Conservation (phyloP, 1,140 invertebrate species). For the Tetraneura akinire region DNA sequence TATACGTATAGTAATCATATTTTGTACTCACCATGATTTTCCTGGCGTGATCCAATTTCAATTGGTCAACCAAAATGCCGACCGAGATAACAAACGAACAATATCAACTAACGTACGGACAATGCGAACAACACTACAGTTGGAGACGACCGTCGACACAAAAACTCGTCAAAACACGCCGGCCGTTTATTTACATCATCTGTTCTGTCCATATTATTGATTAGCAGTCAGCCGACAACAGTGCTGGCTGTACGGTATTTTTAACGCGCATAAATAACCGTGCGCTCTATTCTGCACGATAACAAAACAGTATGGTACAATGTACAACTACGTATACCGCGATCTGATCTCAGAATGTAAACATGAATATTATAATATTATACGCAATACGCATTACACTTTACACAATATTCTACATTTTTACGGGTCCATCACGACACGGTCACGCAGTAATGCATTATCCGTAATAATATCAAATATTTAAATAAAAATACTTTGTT, state of each 20-base stretch:
- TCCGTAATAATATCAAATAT: too few species aligned
- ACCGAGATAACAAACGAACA: neutral
- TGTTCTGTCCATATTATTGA: conserved; percentile 37
- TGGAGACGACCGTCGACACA: neutral
- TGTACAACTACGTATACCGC: too few species aligned
- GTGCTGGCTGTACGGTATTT: conserved; percentile 18
- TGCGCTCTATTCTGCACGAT: too few species aligned
- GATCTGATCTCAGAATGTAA: too few species aligned
- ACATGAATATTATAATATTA: neutral
- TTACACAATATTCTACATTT: too few species aligned
- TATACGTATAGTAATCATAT: too few species aligned
- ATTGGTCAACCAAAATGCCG: neutral
- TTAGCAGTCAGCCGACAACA: conserved; percentile 21
- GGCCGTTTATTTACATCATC: conserved; percentile 48
- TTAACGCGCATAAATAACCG: neutral
- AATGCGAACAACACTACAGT: neutral
- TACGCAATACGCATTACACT: neutral
- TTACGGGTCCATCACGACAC: too few species aligned
- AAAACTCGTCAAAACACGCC: conserved; percentile 38
- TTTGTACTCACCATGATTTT: too few species aligned
- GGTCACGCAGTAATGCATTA: too few species aligned
- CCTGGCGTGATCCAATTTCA: neutral
- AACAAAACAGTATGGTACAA: too few species aligned
- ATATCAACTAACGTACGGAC: neutral
- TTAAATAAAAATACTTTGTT: too few species aligned